Evolutionary conservation across 2,888 invertebrate species (phyloP).

Genomic region (Tinea pellionella): DNA sequence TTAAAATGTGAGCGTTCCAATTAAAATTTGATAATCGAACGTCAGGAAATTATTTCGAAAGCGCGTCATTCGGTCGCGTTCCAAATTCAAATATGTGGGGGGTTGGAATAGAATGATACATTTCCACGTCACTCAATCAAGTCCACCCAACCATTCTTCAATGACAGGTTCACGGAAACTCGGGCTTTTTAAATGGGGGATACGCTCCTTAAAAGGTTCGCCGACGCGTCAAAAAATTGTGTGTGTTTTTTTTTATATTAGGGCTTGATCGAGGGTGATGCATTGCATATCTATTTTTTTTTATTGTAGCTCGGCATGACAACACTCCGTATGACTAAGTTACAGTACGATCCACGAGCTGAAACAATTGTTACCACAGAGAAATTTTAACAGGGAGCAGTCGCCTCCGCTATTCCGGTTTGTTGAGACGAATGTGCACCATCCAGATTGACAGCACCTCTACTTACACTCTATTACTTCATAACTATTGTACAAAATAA

Average conservation of each 20-base stretch:
- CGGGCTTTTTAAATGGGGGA: slow-evolving; percentile 5
- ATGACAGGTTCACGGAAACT: slow-evolving; percentile 10
- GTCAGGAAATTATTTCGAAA: neutral
- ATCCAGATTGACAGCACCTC: neutral
- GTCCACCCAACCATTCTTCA: slow-evolving; percentile 9
- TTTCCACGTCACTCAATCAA: slow-evolving; percentile 8
- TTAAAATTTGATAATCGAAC: neutral
- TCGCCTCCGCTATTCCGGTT: too few species aligned
- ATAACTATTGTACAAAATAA: neutral
- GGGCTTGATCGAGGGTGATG: neutral
- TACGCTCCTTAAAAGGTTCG: slow-evolving; percentile 1
- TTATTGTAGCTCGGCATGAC: neutral
- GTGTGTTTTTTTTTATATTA: neutral
- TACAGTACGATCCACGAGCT: too few species aligned
- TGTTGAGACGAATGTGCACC: too few species aligned
- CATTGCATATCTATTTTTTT: neutral
- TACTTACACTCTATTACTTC: neutral
- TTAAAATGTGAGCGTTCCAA: too few species aligned
- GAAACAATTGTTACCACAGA: too few species aligned
- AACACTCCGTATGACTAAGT: too few species aligned
- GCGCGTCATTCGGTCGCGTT: neutral
- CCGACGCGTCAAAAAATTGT: neutral
- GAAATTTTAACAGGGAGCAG: too few species aligned
- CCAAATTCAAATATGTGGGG: neutral
- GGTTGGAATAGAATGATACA: neutral